A percentile compares a stretch with the other conserved stretches of the same genome.
phyloP scores from a whole-genome alignment of 1,140 invertebrate genomes.

The Zaprionus nigranus region DNA sequence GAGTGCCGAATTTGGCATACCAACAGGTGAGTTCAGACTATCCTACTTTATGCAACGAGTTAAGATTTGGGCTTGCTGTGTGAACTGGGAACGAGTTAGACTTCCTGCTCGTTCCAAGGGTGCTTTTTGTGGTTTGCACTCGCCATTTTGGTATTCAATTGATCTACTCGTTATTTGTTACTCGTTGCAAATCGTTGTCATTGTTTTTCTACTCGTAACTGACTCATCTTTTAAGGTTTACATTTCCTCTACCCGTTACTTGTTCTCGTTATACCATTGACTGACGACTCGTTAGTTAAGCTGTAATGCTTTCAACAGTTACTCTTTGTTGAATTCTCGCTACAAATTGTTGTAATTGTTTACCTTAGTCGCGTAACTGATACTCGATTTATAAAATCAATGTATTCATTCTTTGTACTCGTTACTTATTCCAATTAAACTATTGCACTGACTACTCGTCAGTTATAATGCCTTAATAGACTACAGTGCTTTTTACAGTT shows the following conservation, averaged over 20 bases:
- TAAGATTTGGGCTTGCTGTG: not conserved
- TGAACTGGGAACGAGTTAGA: not conserved
- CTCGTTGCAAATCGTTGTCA: not conserved
- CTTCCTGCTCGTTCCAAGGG: not conserved
- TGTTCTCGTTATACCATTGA: not conserved
- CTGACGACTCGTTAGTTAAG: not conserved
- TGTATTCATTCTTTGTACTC: not conserved
- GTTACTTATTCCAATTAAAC: not conserved
- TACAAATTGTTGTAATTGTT: not conserved
- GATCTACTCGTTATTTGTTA: conserved; percentile 2
- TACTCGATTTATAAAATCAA: not conserved
- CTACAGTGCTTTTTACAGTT: too few relatives aligned
- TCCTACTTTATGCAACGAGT: not conserved
- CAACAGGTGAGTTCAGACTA: conserved; percentile 86
- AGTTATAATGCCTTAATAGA: too few relatives aligned
- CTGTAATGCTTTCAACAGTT: too few relatives aligned
- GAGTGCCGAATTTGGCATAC: conserved; percentile 93
- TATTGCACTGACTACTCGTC: not conserved
- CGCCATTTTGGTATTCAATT: not conserved
- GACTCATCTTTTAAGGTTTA: not conserved
- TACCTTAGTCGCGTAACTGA: too few relatives aligned
- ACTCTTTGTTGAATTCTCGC: not conserved
- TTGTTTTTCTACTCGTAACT: not conserved
- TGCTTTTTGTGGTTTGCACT: not conserved
- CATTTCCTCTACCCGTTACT: not conserved